These are phyloP conservation scores for Cyprinodon tularosa DNA, from an alignment of 2,113 vertebrate species.

Conservation along the genomic window DNA sequence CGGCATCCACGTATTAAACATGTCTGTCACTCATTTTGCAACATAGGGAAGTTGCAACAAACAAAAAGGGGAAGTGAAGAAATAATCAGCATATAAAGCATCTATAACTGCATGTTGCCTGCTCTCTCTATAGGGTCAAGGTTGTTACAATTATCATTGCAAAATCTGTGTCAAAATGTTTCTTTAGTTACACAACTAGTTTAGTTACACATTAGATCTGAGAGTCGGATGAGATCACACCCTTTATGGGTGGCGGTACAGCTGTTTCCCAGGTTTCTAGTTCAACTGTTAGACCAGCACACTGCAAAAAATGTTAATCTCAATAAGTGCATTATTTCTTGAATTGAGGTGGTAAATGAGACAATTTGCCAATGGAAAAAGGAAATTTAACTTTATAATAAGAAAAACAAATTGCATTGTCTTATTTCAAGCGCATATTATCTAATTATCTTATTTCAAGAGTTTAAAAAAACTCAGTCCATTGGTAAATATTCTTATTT, in stretches of 20 bases:
- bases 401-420: no score
- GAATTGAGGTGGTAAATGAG: no score
- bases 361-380: no score
- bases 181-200: background rate
- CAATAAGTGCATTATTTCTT: no score
- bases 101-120: slow-evolving; percentile 22
- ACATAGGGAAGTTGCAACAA: slow-evolving; percentile 51
- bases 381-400: no score
- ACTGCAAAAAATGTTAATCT: background rate
- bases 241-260: background rate
- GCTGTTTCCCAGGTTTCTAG: background rate
- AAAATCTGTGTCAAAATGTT: slow-evolving; percentile 34
- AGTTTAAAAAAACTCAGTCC: no score
- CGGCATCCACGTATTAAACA: slow-evolving; percentile 13
- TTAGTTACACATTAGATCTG: no score
- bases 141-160: slow-evolving; percentile 22
- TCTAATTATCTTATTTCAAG: no score
- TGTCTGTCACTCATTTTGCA: slow-evolving; percentile 31
- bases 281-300: slow-evolving; percentile 1
- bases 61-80: slow-evolving; percentile 48
- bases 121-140: background rate
- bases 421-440: no score
- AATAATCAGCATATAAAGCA: slow-evolving; percentile 28
- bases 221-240: background rate
- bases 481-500: no score